Percentiles rank a stretch among this genome's conserved stretches.
Evolutionary conservation across 2,797 vertebrate species (phyloP).

Genomic region (Harpagifer antarcticus): DNA sequence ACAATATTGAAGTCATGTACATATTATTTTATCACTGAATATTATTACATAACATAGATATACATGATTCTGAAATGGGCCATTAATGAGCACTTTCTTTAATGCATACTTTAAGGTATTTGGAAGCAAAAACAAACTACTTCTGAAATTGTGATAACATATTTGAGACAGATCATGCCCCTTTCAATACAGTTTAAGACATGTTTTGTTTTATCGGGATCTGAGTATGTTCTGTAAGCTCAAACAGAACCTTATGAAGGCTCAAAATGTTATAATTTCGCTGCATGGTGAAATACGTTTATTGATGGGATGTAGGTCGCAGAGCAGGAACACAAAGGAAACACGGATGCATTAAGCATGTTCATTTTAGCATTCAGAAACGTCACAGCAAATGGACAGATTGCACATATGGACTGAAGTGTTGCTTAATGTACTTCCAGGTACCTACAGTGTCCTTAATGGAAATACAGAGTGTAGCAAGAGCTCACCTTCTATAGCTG

Average conservation of each 20-base stretch:
- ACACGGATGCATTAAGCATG: background rate
- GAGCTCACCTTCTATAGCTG: constrained; percentile 28
- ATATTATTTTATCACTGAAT: too few species aligned
- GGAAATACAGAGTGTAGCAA: background rate
- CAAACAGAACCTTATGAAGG: background rate
- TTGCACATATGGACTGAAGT: background rate
- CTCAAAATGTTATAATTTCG: background rate
- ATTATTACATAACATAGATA: too few species aligned
- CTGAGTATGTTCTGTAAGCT: background rate
- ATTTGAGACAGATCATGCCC: too few species aligned
- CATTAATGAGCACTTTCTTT: too few species aligned
- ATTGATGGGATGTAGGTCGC: background rate
- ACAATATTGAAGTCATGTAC: too few species aligned
- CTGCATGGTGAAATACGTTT: background rate
- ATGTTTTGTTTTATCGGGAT: too few species aligned
- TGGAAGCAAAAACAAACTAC: too few species aligned
- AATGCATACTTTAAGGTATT: too few species aligned
- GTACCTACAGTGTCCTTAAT: constrained; percentile 10
- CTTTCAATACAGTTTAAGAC: too few species aligned
- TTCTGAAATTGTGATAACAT: too few species aligned
- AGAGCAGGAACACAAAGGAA: background rate
- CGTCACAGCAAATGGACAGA: background rate
- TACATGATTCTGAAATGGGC: too few species aligned
- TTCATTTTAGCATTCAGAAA: constrained; percentile 3
- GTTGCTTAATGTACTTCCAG: background rate